These are phyloP conservation scores for Zhuqinia jingwanae DNA, from an alignment of 2,888 invertebrate genomes.

Conservation along the genomic window DNA sequence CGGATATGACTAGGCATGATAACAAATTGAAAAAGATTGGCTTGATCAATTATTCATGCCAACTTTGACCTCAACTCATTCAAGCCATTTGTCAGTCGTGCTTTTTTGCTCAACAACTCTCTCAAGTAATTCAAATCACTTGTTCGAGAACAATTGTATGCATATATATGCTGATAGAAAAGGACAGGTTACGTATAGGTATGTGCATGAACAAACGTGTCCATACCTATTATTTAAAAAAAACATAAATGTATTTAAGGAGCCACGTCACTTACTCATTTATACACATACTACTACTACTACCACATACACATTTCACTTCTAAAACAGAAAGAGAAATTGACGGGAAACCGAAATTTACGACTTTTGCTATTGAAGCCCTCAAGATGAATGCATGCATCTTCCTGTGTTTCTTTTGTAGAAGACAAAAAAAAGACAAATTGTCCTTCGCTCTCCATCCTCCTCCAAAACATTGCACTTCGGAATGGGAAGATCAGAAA, in stretches of 20 bases:
- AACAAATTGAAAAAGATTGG: conserved; percentile 72
- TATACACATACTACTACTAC: not conserved
- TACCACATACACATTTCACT: conserved; percentile 4
- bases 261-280: not conserved
- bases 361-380: not conserved
- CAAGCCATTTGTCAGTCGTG: conserved; percentile 68
- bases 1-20: conserved; percentile 59
- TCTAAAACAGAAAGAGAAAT: not conserved
- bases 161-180: not conserved
- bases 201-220: not conserved
- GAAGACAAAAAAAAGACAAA: not conserved
- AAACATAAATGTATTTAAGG: not conserved
- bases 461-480: not conserved
- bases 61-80: conserved; percentile 66
- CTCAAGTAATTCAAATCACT: conserved; percentile 60
- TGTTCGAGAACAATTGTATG: conserved; percentile 40
- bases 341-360: too few species aligned
- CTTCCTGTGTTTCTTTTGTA: not conserved
- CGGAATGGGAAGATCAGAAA: not conserved
- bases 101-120: conserved; percentile 57
- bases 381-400: not conserved
- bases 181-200: not conserved
- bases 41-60: conserved; percentile 74
- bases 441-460: not conserved
- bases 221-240: not conserved